A percentile compares a stretch with the other conserved stretches of the same genome.
Conservation (phyloP, 2,888 invertebrate species). For the Bruchidius siliquastri region DNA sequence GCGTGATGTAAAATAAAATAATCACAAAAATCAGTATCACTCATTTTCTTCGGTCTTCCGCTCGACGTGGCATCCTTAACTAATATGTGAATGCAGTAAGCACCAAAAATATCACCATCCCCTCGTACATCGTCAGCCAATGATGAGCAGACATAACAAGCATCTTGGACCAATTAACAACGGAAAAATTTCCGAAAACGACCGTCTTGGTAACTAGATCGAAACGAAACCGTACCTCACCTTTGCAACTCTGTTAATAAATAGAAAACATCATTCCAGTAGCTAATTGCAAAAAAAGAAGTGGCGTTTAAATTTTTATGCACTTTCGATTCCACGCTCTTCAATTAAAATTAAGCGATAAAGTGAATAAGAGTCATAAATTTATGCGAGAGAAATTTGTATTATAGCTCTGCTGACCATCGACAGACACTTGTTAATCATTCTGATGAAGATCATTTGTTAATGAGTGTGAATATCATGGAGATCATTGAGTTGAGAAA, state of each 20-base stretch:
- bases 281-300: background rate
- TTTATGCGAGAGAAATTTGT: background rate
- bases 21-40: background rate
- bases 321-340: background rate
- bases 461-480: background rate
- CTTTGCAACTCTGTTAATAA: background rate
- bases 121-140: background rate
- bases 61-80: too few species aligned
- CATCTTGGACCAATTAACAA: background rate
- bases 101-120: too few species aligned
- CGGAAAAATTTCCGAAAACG: background rate
- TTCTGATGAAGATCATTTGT: background rate
- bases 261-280: background rate
- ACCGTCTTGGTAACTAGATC: slow-evolving; percentile 13
- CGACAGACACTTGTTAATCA: background rate
- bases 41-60: background rate
- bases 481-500: background rate
- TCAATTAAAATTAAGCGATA: background rate
- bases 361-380: background rate
- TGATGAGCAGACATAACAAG: background rate
- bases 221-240: slow-evolving; percentile 3
- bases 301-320: background rate
- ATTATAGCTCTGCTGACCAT: background rate
- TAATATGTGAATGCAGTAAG: too few species aligned
- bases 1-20: too few species aligned